Conservation (phyloP, 1,140 invertebrate genomes). For the Drosophila equinoxialis region DNA sequence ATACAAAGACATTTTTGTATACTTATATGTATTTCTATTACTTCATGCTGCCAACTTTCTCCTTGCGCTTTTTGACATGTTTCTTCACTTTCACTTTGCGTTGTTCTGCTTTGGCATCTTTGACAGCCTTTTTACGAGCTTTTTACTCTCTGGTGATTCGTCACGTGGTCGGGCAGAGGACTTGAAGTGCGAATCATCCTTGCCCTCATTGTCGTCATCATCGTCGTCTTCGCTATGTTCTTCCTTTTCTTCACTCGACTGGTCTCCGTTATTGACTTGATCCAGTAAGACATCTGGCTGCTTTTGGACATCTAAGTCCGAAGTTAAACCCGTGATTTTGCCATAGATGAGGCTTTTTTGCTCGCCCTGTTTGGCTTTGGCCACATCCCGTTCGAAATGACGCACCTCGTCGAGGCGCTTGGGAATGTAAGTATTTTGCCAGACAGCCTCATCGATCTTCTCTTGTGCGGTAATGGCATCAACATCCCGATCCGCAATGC, state of each 20-base stretch:
- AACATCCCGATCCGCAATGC: constrained; percentile 85
- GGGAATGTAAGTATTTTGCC: constrained; percentile 97
- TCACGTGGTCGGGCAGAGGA: constrained; percentile 90
- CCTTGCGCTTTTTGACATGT: constrained; percentile 96
- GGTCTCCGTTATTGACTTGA: background rate
- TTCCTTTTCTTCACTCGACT: constrained; percentile 50
- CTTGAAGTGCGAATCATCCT: constrained; percentile 86
- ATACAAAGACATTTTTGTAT: background rate
- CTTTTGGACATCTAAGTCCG: constrained; percentile 89
- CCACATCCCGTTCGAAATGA: constrained; percentile 95
- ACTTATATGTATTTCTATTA: constrained; percentile 53
- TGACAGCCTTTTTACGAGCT: constrained; percentile 92
- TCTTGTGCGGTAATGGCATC: constrained; percentile 88
- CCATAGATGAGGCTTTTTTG: constrained; percentile 91
- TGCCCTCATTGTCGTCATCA: constrained; percentile 77
- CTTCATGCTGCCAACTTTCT: constrained; percentile 85
- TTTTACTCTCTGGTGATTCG: constrained; percentile 95
- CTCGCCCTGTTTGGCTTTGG: constrained; percentile 89
- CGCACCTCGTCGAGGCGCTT: constrained; percentile 95
- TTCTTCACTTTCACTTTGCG: constrained; percentile 97
- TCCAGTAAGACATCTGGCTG: constrained; percentile 84
- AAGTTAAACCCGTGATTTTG: constrained; percentile 92
- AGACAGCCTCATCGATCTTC: constrained; percentile 93
- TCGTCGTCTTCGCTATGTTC: constrained; percentile 83
- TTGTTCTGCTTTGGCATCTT: constrained; percentile 95